Conservation (phyloP, 2,797 vertebrate genomes). For the Luscinia megarhynchos region DNA sequence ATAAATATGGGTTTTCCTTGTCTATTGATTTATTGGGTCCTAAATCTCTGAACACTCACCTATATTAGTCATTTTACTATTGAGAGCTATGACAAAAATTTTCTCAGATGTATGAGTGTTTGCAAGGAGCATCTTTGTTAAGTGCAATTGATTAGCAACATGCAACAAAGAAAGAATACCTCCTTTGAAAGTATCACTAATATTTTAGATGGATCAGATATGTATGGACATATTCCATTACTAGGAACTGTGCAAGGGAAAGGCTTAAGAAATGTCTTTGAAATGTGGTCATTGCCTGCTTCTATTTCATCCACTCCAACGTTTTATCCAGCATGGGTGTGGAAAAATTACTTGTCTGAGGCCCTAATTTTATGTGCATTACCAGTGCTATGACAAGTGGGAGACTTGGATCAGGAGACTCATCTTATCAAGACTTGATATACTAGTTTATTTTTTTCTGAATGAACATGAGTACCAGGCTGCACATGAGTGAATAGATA, state of each 20-base stretch:
- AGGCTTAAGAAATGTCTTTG: neutral
- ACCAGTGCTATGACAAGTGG: neutral
- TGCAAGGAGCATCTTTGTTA: neutral
- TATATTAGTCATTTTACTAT: neutral
- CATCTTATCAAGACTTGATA: neutral
- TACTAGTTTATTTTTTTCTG: neutral
- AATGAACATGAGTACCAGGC: neutral
- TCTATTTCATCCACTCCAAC: neutral
- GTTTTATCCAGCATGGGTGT: neutral
- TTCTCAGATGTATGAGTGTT: neutral
- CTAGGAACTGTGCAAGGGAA: neutral
- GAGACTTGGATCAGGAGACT: neutral
- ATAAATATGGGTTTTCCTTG: slow-evolving; percentile 8
- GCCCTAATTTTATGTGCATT: neutral
- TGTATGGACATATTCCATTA: neutral
- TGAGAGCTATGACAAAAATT: neutral
- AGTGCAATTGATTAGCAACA: neutral
- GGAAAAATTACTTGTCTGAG: neutral
- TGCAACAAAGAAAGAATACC: neutral
- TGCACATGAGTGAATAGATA: neutral
- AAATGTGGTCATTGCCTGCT: neutral
- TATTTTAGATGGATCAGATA: neutral
- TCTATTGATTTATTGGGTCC: slow-evolving; percentile 15
- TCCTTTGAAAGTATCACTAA: neutral
- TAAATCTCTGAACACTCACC: neutral